These are phyloP conservation scores for Caloenas nicobarica DNA, from an alignment of 2,113 vertebrate genomes.

Conservation along the genomic window DNA sequence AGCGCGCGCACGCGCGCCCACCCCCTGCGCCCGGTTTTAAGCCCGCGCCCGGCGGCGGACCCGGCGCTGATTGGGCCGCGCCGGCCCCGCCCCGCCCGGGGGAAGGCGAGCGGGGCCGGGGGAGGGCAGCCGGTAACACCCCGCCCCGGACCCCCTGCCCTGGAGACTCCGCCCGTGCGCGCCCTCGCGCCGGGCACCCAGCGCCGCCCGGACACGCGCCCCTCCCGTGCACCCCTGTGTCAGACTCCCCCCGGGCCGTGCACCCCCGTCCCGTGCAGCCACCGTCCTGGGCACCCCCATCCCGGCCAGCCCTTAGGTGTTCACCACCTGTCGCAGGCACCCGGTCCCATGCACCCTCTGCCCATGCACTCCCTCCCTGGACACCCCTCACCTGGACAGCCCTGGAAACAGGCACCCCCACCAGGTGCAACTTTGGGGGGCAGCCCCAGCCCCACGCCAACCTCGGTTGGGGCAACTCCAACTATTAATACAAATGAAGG, in stretches of 20 bases:
- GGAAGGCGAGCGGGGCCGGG: neutral
- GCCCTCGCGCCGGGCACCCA: neutral
- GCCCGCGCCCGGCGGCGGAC: neutral
- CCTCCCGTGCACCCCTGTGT: neutral
- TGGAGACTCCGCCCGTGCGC: too few species aligned
- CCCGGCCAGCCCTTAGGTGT: neutral
- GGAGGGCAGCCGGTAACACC: fast-evolving
- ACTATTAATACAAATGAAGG: too few species aligned
- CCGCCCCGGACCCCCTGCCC: too few species aligned
- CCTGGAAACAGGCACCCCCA: too few species aligned
- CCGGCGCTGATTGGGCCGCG: neutral
- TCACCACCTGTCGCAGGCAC: neutral
- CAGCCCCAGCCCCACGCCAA: too few species aligned
- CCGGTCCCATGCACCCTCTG: neutral
- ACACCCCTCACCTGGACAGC: neutral
- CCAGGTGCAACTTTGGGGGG: neutral
- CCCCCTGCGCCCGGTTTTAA: neutral
- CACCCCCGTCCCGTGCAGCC: too few species aligned
- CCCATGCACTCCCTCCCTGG: too few species aligned
- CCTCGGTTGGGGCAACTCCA: too few species aligned
- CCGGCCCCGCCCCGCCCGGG: neutral
- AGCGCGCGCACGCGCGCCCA: fast-evolving
- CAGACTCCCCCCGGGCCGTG: neutral
- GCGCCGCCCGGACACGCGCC: too few species aligned
- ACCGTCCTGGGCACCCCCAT: neutral